Base-by-base conservation (phyloP, 2,113 vertebrate species). In the Platichthys flesus region DNA sequence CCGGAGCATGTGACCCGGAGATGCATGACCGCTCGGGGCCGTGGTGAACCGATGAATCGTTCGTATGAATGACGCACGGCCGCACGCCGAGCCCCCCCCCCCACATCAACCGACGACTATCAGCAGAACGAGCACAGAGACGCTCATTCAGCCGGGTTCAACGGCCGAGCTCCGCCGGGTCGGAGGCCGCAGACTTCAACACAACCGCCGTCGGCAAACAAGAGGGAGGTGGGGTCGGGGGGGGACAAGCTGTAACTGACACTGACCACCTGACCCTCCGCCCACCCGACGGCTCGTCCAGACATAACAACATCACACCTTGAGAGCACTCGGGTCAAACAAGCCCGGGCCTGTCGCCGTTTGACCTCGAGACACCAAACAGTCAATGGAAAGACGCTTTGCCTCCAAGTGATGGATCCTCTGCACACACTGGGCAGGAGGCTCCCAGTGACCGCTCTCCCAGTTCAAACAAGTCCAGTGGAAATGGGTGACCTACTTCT, bases 281-380 rank as follows among this genome's bases (percentile, higher is more conserved):
- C 12, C 47, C 66, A 62, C 73, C 79, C 77, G 61, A 82, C 35
- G 65, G 45, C 4, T 69, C 40, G 35, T 62, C 66, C 79, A 84
- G 84, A 81, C 83, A 64, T 51, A 85, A 83, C 74, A 68, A 71
- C 72, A 66, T 85, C 71, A 76, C 75, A 84, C 84, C 76, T 88
- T 12, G 24, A 13, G 80, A 76, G 70, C 78, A 72, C 24, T 55
- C 0, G 0, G 65, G 71, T 83, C 77, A 77, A 79, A 88, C 90
- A 83, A 83, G 91, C 40, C 86, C 18, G 1, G 88, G n/a, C 91
- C 68, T 85, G 87, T 63, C 37, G 2, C 42, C 31, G 45, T 47
- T 77, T 74, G 81, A 87, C 84, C 67, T 18, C 5, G 20, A 82
- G 61, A 67, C 20, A 75, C 51, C 45, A 67, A 0, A 0, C 28